Percentiles rank a stretch among this genome's conserved stretches.
These are phyloP conservation scores for Drosophila pandora DNA, from an alignment of 1,140 invertebrate species.

Conservation along the genomic window DNA sequence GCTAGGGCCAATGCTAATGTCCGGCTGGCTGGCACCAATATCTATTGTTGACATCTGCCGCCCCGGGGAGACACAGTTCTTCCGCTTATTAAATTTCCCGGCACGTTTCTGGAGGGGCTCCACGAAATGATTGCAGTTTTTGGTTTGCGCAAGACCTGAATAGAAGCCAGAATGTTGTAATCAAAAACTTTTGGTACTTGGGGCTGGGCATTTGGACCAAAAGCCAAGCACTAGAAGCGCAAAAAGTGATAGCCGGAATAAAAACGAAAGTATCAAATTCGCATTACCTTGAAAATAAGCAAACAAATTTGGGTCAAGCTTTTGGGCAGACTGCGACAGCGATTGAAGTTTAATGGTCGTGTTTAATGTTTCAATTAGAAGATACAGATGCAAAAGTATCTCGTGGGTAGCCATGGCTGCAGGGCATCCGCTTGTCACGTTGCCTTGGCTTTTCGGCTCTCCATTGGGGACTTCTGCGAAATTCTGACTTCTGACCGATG, in stretches of 20 bases:
- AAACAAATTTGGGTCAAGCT: conserved; percentile 70
- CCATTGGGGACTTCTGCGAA: conserved; percentile 48
- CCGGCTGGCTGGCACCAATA: conserved; percentile 62
- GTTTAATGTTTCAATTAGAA: conserved; percentile 74
- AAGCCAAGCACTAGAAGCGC: conserved; percentile 4
- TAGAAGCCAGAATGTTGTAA: conserved; percentile 66
- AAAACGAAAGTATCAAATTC: conserved; percentile 77
- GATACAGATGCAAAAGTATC: conserved; percentile 35
- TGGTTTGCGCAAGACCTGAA: conserved; percentile 58
- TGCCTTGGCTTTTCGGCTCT: conserved; percentile 38
- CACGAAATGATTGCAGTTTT: conserved; percentile 60
- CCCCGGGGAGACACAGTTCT: conserved; percentile 57
- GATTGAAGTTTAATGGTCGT: conserved; percentile 56
- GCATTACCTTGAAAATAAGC: conserved; percentile 71
- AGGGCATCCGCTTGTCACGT: conserved; percentile 47
- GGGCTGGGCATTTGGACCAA: not conserved
- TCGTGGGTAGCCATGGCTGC: conserved; percentile 18
- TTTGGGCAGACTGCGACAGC: conserved; percentile 33
- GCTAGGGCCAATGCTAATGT: conserved; percentile 42
- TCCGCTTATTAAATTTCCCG: conserved; percentile 78
- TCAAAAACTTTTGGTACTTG: conserved; percentile 55
- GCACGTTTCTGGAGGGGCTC: conserved; percentile 54
- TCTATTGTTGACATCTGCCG: conserved; percentile 46
- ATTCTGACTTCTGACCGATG: conserved; percentile 15
- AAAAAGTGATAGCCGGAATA: conserved; percentile 23